A percentile compares a stretch with the other conserved stretches of the same genome.
phyloP scores from a whole-genome alignment of 2,113 vertebrate species.

The Brachypodius melanocephalos region DNA sequence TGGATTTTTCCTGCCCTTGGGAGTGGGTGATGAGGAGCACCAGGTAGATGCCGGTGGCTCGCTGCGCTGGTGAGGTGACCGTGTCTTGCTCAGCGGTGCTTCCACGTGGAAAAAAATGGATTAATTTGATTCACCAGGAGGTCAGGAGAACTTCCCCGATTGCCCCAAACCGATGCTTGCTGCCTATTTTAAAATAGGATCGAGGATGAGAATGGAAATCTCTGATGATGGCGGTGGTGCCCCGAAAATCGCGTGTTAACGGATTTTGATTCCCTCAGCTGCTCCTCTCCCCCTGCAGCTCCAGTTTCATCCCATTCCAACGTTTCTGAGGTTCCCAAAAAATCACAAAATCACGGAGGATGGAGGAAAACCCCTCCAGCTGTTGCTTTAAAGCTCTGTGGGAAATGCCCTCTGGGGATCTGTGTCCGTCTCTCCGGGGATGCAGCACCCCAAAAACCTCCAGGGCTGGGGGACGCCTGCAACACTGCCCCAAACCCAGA shows the following conservation, averaged over 20 bases:
- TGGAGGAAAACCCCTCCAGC: neutral
- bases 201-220: neutral
- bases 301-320: conserved; percentile 16
- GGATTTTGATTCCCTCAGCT: neutral
- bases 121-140: neutral
- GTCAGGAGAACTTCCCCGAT: neutral
- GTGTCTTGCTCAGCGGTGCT: neutral
- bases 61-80: fast-evolving
- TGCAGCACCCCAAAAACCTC: neutral
- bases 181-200: neutral
- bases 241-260: neutral
- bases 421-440: fast-evolving
- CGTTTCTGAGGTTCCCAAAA: neutral
- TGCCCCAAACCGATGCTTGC: neutral
- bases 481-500: neutral
- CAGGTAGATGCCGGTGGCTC: neutral
- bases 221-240: neutral
- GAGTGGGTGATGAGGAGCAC: neutral
- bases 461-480: neutral
- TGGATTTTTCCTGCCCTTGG: neutral
- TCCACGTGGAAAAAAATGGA: neutral
- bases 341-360: fast-evolving
- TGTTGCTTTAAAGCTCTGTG: neutral
- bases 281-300: conserved; percentile 9
- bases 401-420: neutral